These are phyloP conservation scores for Xenus cinereus DNA, from an alignment of 2,113 vertebrate species.

Conservation along the genomic window DNA sequence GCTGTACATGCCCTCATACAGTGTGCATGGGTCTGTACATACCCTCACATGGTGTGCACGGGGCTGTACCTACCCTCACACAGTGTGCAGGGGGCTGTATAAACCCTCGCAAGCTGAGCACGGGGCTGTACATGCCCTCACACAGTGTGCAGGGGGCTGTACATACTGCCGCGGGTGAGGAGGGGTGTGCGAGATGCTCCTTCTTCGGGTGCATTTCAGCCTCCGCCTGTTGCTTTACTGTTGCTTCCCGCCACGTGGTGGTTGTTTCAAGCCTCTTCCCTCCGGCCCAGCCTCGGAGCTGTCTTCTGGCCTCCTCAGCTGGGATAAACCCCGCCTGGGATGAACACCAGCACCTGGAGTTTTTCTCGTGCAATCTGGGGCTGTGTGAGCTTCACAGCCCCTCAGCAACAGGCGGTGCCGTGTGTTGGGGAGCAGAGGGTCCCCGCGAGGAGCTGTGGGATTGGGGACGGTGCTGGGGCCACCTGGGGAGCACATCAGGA, in stretches of 20 bases:
- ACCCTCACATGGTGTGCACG: neutral
- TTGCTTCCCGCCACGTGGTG: neutral
- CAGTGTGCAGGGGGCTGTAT: too few species aligned
- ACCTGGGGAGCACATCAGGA: neutral
- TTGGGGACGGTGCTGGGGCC: neutral
- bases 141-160: neutral
- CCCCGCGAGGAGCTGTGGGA: rapidly evolving
- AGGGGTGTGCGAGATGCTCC: neutral
- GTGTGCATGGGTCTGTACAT: rapidly evolving
- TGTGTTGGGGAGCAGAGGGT: neutral
- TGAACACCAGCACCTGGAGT: neutral
- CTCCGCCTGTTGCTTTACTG: neutral
- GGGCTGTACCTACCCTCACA: neutral
- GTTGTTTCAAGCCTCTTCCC: neutral
- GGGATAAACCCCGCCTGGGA: neutral
- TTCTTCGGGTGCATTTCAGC: neutral
- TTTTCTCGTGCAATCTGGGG: neutral
- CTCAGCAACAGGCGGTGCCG: rapidly evolving
- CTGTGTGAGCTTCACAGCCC: neutral
- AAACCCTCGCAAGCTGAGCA: rapidly evolving
- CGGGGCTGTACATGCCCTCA: neutral
- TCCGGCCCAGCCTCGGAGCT: neutral
- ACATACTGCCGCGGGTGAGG: rapidly evolving
- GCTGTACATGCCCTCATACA: neutral
- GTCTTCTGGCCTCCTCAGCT: neutral